Evolutionary conservation across 2,113 vertebrate species (phyloP).

Genomic region (Nestor notabilis): DNA sequence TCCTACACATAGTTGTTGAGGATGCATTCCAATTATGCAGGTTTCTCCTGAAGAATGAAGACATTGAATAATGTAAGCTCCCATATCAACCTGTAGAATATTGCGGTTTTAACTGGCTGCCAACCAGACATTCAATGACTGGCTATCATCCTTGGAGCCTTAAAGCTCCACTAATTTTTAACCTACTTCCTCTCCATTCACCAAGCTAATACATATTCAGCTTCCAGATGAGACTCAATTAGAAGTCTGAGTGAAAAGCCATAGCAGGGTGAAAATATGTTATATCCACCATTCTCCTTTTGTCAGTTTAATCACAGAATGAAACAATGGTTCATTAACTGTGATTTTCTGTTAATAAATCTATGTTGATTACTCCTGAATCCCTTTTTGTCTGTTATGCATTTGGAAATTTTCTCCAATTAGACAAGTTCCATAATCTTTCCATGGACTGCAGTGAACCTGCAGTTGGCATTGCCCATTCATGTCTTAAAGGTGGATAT

Average conservation of each 20-base stretch:
- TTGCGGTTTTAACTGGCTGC: neutral
- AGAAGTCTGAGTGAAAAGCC: neutral
- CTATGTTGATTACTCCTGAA: neutral
- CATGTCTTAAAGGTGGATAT: neutral
- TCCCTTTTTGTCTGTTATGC: neutral
- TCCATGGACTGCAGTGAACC: rapidly evolving
- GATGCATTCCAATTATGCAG: neutral
- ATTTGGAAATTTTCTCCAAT: neutral
- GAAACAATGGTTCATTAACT: neutral
- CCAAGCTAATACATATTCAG: neutral
- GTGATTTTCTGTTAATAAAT: neutral
- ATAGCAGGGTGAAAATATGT: neutral
- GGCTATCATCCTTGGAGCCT: neutral
- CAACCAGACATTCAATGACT: neutral
- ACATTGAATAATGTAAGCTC: neutral
- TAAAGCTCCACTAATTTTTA: neutral
- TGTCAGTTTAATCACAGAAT: neutral
- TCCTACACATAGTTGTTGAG: neutral
- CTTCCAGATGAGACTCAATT: neutral
- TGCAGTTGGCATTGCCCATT: neutral
- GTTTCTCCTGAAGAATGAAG: neutral
- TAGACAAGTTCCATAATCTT: neutral
- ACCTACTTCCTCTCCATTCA: neutral
- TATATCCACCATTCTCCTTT: neutral
- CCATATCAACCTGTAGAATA: neutral